Evolutionary conservation across 37 sponge, comb jelly and placozoan genomes (phyloP).

Genomic region (Halichondria panicea): DNA sequence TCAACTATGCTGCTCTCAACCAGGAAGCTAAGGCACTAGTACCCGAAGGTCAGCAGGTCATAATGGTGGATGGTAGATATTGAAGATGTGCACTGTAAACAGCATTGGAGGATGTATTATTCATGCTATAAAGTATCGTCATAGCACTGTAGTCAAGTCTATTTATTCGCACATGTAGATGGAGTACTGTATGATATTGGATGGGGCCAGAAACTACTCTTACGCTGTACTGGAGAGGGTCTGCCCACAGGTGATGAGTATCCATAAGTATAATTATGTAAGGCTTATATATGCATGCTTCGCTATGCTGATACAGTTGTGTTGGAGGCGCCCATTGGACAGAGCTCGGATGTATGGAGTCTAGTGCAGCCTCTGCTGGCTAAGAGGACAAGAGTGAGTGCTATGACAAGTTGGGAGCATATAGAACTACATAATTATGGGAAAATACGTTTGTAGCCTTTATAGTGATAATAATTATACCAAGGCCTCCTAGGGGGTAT

Average conservation of each 20-base stretch:
- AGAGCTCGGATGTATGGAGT: slow-evolving; percentile 59
- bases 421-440: too few species aligned
- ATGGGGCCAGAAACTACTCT: slow-evolving; percentile 63
- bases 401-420: background rate
- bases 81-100: background rate
- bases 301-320: slow-evolving; percentile 24
- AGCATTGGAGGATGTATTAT: background rate
- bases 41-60: slow-evolving; percentile 46
- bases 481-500: too few species aligned
- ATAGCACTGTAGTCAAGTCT: background rate
- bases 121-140: background rate
- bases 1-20: slow-evolving; percentile 66
- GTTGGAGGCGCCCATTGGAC: slow-evolving; percentile 62
- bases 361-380: slow-evolving; percentile 45
- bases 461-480: too few species aligned
- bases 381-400: slow-evolving; percentile 47
- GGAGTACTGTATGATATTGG: slow-evolving; percentile 51
- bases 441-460: too few species aligned
- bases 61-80: background rate
- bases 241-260: slow-evolving; percentile 30
- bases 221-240: slow-evolving; percentile 50
- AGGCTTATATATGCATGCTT: background rate
- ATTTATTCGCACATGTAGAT: background rate
- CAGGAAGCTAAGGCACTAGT: slow-evolving; percentile 31
- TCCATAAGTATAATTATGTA: background rate